Conservation (phyloP, 2,888 invertebrate genomes). For the Proisotoma minuta region DNA sequence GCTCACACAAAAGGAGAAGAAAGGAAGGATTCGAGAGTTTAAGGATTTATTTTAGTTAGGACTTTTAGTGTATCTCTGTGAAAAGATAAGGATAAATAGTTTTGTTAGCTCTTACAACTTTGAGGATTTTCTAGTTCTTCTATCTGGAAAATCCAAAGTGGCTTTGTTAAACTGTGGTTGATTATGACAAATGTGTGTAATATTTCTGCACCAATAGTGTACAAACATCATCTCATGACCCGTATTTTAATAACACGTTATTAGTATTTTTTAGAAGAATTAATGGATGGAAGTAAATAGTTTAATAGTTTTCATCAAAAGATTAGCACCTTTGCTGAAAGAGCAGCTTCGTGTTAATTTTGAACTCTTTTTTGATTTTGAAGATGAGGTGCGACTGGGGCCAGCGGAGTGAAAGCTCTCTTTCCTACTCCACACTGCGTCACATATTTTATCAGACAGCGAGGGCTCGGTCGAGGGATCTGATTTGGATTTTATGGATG, state of each 20-base stretch:
- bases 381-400: conserved; percentile 18
- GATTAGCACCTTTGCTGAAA: conserved; percentile 19
- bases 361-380: conserved; percentile 22
- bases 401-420: conserved; percentile 14
- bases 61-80: neutral
- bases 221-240: too few species aligned
- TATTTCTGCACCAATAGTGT: too few species aligned
- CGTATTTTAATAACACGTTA: too few species aligned
- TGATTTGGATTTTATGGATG: neutral
- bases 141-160: too few species aligned
- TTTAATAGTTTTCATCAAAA: too few species aligned
- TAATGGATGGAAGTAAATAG: too few species aligned
- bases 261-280: too few species aligned
- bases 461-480: conserved; percentile 4
- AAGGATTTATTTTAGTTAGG: conserved; percentile 7
- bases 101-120: neutral
- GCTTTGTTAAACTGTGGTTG: too few species aligned
- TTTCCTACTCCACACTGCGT: conserved; percentile 30
- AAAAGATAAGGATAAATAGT: conserved; percentile 14
- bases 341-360: conserved; percentile 31
- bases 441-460: conserved; percentile 29
- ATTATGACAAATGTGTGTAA: too few species aligned
- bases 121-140: too few species aligned
- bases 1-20: neutral
- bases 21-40: neutral